Base-by-base conservation (phyloP, 2,113 vertebrate genomes). In the Pelusios castaneus region DNA sequence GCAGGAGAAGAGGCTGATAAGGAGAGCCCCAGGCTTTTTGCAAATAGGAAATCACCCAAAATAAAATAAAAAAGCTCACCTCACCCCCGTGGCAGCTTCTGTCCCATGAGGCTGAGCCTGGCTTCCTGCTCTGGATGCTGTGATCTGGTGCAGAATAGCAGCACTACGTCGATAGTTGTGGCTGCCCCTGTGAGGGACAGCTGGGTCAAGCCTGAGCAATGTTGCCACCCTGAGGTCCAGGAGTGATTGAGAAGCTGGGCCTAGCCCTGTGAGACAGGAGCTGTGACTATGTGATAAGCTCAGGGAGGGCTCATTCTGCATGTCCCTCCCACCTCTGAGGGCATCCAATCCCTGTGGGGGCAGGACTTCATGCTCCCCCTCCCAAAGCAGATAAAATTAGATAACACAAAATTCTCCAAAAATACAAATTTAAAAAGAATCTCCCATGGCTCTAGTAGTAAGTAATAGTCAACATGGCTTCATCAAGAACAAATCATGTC, bases 321-420 rank as follows among this genome's bases (percentile, higher is more conserved):
- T 4, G 3, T 14, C n/a, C 34, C 63, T 11, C 29, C 2, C n/a
- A 22, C 9, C 9, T 2, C 9, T 38, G 8, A 38, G n/a, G 21
- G 19, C 34, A 70, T 38, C 19, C 63, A 8, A 9, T 34, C 4
- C 14, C 34, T 67, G 63, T 70, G 63, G n/a, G 16, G 17, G 17
- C n/a, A n/a, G 31, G 34, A 70, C 19, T 70, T 70, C 17, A 70
- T 10, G 3, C 60, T 10, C 0, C 31, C 4, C 8, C 14, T 16
- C 17, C 16, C 60, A n/a, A 17, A 31, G 16, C 16, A 17, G 34
- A n/a, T 67, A 21, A 67, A 67, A 67, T 67, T 31, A 67, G 17
- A 67, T 19, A 67, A n/a, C 16, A n/a, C 60, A 67, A 67, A 67
- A n/a, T n/a, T n/a, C 34, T 34, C 34, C 31, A 9, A 17, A 67